Conservation (phyloP, 2,113 vertebrate species). For the Columba janthina region DNA sequence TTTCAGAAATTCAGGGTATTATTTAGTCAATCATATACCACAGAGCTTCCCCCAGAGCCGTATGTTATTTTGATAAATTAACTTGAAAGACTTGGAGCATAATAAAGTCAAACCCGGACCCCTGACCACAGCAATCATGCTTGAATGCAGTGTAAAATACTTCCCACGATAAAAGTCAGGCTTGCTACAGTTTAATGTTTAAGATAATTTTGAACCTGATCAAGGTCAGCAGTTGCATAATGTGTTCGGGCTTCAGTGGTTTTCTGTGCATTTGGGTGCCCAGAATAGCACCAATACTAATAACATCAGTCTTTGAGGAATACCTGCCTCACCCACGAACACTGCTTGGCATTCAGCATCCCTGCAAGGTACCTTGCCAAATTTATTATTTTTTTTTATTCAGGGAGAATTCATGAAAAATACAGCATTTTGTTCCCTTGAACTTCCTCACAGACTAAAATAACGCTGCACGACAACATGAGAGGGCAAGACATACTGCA, state of each 20-base stretch:
- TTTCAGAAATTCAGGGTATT: conserved; percentile 48
- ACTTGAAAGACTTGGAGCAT: conserved; percentile 56
- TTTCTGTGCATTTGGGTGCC: not conserved
- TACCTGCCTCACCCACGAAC: not conserved
- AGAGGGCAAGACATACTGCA: not conserved
- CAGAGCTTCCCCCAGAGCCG: conserved; percentile 49
- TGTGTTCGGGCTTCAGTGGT: not conserved
- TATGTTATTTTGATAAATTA: conserved; percentile 74
- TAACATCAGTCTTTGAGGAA: not conserved
- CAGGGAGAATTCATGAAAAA: not conserved
- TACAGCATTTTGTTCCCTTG: fast-evolving
- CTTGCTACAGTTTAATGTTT: conserved; percentile 55
- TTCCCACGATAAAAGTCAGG: conserved; percentile 66
- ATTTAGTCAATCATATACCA: conserved; percentile 79
- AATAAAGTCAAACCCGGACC: conserved; percentile 50
- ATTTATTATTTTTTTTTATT: no score
- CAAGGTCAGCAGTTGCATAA: conserved; percentile 70
- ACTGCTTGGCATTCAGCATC: fast-evolving
- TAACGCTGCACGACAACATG: fast-evolving
- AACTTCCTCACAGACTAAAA: not conserved
- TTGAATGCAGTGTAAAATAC: conserved; percentile 50
- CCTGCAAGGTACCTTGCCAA: not conserved
- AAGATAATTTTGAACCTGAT: conserved; percentile 68
- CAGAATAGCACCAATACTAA: not conserved
- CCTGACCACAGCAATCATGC: conserved; percentile 29